Conservation (phyloP, 2,113 vertebrate species). For the Dipodomys ordii region DNA sequence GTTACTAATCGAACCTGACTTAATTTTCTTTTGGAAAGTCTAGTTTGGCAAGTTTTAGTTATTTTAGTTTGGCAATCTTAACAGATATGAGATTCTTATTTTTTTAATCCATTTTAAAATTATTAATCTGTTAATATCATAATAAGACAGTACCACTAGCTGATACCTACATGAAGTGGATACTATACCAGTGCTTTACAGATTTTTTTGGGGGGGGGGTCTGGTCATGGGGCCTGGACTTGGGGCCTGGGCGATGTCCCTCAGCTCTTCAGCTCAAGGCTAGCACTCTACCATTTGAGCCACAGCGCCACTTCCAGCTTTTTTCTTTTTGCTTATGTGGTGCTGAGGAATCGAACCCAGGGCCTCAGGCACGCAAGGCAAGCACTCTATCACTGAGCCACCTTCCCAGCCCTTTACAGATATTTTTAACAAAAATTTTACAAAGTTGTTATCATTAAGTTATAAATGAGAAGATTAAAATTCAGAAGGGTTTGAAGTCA, state of each 20-base stretch:
- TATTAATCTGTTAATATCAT: no score
- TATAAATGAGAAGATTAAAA: conserved; percentile 29
- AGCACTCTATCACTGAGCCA: no score
- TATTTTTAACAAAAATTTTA: neutral
- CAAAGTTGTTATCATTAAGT: neutral
- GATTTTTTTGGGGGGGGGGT: neutral
- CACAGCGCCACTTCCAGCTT: no score
- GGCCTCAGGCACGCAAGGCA: no score
- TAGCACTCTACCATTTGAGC: no score
- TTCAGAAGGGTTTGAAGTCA: neutral
- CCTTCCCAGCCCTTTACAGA: neutral
- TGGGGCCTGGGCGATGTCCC: no score
- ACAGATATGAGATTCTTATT: neutral
- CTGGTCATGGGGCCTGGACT: no score
- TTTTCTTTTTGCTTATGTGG: no score
- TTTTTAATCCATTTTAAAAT: conserved; percentile 9
- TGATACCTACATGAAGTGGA: neutral
- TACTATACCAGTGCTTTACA: neutral
- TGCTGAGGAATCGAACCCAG: no score
- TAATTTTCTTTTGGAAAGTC: no score
- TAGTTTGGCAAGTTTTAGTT: no score
- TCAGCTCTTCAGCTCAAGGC: no score
- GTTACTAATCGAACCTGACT: neutral
- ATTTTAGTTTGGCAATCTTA: conserved; percentile 30
- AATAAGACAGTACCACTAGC: neutral